Evolutionary conservation across 1,140 invertebrate genomes (phyloP).

Genomic region (Mactra quadrangularis): DNA sequence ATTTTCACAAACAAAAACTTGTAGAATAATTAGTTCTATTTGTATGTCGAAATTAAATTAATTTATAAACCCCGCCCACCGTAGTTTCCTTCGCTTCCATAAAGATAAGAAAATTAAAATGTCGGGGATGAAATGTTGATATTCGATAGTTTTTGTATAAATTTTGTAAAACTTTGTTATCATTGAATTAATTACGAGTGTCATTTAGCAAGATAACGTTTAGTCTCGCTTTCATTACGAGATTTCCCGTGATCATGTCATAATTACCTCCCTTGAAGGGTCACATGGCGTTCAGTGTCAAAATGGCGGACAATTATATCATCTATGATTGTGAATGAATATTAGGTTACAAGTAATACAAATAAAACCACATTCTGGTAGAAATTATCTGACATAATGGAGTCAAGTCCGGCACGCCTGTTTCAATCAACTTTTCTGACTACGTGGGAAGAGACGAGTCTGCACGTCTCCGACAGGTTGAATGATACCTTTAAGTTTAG

Average conservation of each 20-base stretch:
- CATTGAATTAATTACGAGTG: conserved; percentile 1
- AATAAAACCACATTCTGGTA: conserved; percentile 24
- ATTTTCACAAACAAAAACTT: too few species aligned
- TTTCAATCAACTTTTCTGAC: background rate
- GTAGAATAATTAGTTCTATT: too few species aligned
- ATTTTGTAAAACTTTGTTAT: background rate
- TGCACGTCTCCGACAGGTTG: background rate
- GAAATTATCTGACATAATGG: conserved; percentile 28
- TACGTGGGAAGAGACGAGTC: background rate
- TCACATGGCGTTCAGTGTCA: conserved; percentile 11
- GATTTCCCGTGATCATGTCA: background rate
- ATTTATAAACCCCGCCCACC: too few species aligned
- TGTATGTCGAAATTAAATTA: too few species aligned
- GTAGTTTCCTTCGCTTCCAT: too few species aligned
- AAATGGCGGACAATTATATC: conserved; percentile 10
- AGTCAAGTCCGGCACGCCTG: conserved; percentile 3
- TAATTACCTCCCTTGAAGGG: conserved; percentile 49
- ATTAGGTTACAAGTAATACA: conserved; percentile 47
- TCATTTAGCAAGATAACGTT: background rate
- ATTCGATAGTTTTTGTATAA: too few species aligned
- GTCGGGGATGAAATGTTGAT: too few species aligned
- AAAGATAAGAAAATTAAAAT: too few species aligned
- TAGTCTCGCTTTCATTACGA: background rate
- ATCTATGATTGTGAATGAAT: conserved; percentile 15
- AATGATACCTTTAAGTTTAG: too few species aligned